Percentiles rank a stretch among this genome's conserved stretches.
These are phyloP conservation scores for Chelonoidis abingdonii DNA, from an alignment of 2,113 vertebrate species.

Conservation along the genomic window DNA sequence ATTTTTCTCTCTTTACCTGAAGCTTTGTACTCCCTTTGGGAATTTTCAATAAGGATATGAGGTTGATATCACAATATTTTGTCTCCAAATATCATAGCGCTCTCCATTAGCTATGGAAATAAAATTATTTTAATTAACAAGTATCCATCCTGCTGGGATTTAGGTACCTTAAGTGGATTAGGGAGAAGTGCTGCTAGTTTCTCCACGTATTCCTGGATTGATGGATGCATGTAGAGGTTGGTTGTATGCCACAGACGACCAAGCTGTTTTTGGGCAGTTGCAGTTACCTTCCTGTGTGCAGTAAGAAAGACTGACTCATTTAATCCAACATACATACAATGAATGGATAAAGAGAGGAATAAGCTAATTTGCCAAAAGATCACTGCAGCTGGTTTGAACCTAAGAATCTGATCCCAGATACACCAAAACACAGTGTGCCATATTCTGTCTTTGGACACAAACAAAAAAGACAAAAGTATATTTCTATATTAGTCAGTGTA, in stretches of 20 bases:
- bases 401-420: neutral
- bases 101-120: neutral
- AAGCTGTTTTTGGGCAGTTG: conserved; percentile 86
- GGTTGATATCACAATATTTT: neutral
- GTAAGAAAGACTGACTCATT: conserved; percentile 2
- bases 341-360: neutral
- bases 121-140: neutral
- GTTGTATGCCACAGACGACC: conserved; percentile 90
- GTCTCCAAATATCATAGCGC: neutral
- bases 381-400: neutral
- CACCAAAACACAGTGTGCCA: neutral
- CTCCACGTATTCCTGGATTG: conserved; percentile 89
- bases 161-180: conserved; percentile 91
- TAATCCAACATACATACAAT: neutral
- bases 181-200: conserved; percentile 88
- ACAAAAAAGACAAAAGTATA: neutral
- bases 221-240: conserved; percentile 84
- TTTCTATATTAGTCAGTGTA: neutral
- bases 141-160: neutral
- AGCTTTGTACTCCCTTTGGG: neutral
- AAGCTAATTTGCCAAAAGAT: neutral
- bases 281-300: conserved; percentile 85
- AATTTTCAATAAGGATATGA: accelerated
- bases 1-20: neutral
- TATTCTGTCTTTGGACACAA: neutral